Base-by-base conservation (phyloP, 2,113 vertebrate genomes). In the Monopterus albus region DNA sequence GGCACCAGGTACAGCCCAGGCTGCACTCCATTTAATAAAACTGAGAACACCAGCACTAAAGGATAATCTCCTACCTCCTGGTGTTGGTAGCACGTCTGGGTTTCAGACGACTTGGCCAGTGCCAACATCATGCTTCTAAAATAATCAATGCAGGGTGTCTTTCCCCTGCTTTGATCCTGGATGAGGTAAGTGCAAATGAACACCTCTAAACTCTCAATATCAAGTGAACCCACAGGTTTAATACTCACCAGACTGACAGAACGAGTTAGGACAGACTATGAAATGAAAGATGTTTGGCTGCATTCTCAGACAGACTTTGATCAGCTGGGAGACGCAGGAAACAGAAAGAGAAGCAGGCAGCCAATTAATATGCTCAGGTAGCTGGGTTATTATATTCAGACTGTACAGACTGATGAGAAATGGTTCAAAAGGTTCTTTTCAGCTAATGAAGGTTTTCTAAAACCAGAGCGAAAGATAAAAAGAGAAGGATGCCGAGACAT, bases 241-340 rank as follows among this genome's bases (percentile, higher is more conserved):
- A 38, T 2, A 36, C 45, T 49, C 57, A 20, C 39, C 18, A 15
- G 8, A 35, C 49, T 70, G 64, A 51, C 36, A 65, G 21, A 56
- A 11, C 1, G 53, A 56, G 31, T 61, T 20, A 61, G 59, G 12
- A 4, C 28, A 14, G 45, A 47, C 31, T 0, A 3, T 6, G 29
- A 83, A 49, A 71, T 71, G 59, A 83, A 78, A 75, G 80, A 36
- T 42, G 58, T 26, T 59, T 35, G 46, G 59, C 26, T 2, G 28
- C 1, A 35, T 68, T 61, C 61, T 36, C 57, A 73, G 74, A 69
- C 74, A 10, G 56, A 23, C 52, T 13, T 36, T 25, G 72, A 76
- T 81, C 15, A 81, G 13, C 47, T 17, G 25, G 2, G 58, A 42
- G 18, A 53, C 15, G 13, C 40, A 50, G 28, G 15, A 15, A 14